These are phyloP conservation scores for Silurus aristotelis DNA, from an alignment of 2,797 vertebrate genomes.

Conservation along the genomic window DNA sequence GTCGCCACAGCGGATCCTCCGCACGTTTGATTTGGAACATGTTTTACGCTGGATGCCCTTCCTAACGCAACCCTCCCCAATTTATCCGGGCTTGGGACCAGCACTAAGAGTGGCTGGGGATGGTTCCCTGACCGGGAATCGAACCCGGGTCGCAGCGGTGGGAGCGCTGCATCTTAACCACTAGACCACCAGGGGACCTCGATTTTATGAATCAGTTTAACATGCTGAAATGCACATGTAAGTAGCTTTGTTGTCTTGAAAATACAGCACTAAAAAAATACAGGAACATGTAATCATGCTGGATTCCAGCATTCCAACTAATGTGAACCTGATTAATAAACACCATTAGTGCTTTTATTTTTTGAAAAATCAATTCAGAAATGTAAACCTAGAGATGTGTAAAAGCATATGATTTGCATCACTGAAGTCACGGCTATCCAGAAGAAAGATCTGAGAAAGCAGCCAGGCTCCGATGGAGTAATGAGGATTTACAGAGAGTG, in stretches of 20 bases:
- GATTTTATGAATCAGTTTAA: too few species aligned
- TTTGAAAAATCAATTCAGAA: neutral
- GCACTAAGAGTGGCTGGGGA: too few species aligned
- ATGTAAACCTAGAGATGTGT: neutral
- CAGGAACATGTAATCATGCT: neutral
- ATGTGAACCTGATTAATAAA: neutral
- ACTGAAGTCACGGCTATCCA: neutral
- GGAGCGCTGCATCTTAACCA: too few species aligned
- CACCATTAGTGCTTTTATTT: neutral
- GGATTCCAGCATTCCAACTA: neutral
- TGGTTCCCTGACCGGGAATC: too few species aligned
- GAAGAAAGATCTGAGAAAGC: conserved; percentile 24
- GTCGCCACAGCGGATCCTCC: too few species aligned
- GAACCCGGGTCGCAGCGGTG: too few species aligned
- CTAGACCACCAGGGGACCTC: too few species aligned
- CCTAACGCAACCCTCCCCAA: too few species aligned
- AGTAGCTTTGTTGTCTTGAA: neutral
- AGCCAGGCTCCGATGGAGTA: conserved; percentile 6
- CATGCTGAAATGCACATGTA: neutral
- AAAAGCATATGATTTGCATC: neutral
- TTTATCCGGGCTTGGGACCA: too few species aligned
- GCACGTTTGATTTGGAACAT: too few species aligned
- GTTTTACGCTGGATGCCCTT: too few species aligned
- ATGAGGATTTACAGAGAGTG: conserved; percentile 36
- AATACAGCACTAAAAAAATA: neutral